phyloP scores from a whole-genome alignment of 2,888 invertebrate species.

The Drosophila maculinotata region DNA sequence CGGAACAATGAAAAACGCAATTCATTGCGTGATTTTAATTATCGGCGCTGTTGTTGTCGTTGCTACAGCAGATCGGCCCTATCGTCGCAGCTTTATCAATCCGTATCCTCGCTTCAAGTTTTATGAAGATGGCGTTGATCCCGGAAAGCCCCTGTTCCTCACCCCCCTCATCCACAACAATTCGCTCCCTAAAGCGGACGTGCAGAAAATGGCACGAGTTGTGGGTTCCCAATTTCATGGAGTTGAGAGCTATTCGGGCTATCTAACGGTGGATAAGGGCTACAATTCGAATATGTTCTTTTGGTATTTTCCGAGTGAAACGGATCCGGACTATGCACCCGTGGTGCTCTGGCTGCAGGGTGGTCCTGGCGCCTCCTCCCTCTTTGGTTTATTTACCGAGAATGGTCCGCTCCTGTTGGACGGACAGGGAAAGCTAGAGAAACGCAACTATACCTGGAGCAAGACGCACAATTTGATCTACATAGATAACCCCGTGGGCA shows the following conservation, averaged over 20 bases:
- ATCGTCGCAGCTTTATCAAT: conserved; percentile 82
- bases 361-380: conserved; percentile 92
- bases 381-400: conserved; percentile 93
- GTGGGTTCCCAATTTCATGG: conserved; percentile 82
- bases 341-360: conserved; percentile 94
- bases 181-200: conserved; percentile 84
- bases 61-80: conserved; percentile 35
- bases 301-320: conserved; percentile 94
- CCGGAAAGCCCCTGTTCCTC: conserved; percentile 85
- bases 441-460: conserved; percentile 92
- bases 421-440: conserved; percentile 83
- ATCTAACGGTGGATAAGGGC: conserved; percentile 92
- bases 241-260: conserved; percentile 87
- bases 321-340: conserved; percentile 86
- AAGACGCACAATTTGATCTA: conserved; percentile 91
- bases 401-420: conserved; percentile 91
- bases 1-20: conserved; percentile 73
- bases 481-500: conserved; percentile 97
- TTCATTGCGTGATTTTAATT: conserved; percentile 54
- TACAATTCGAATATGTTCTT: conserved; percentile 94
- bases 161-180: conserved; percentile 82
- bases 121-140: conserved; percentile 81
- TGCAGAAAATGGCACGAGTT: conserved; percentile 82
- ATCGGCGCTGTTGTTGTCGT: conserved; percentile 19
- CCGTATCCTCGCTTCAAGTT: conserved; percentile 83